Percentiles rank a stretch among this genome's conserved stretches.
Conservation (phyloP, 2,797 vertebrate genomes). For the Prunella strophiata region DNA sequence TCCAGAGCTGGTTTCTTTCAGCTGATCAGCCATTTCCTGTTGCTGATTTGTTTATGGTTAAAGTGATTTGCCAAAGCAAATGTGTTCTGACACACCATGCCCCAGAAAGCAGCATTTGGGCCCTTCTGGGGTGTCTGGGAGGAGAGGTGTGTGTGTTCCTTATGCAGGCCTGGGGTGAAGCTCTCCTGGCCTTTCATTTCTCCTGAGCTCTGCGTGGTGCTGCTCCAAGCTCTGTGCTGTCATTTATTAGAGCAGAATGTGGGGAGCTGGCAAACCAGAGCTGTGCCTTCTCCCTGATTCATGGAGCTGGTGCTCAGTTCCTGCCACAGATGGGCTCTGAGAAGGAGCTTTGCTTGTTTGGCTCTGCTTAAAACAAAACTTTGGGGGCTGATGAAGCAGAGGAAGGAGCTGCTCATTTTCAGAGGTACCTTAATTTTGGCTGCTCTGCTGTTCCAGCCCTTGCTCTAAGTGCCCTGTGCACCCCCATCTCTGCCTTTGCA, state of each 20-base stretch:
- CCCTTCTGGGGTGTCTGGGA: constrained; percentile 20
- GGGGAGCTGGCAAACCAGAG: constrained; percentile 30
- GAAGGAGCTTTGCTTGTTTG: constrained; percentile 36
- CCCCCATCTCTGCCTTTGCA: neutral
- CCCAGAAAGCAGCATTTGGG: constrained; percentile 21
- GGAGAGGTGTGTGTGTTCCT: neutral
- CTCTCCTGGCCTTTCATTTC: neutral
- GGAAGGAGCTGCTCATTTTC: neutral
- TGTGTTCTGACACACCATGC: neutral
- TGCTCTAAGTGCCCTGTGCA: neutral
- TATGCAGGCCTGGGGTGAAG: neutral
- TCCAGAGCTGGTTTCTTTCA: constrained; percentile 29
- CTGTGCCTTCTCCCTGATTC: neutral
- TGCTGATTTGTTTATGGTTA: constrained; percentile 55
- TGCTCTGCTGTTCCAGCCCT: neutral
- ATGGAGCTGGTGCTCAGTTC: constrained; percentile 15
- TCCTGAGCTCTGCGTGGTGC: neutral
- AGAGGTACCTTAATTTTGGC: neutral
- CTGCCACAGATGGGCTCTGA: constrained; percentile 21
- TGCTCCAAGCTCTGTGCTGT: neutral
- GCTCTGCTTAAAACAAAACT: neutral
- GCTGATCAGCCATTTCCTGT: constrained; percentile 46
- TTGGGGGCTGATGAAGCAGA: neutral
- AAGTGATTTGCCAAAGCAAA: constrained; percentile 46
- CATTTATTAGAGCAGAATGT: constrained; percentile 1